Evolutionary conservation across 2,113 vertebrate species (phyloP).

Genomic region (Machaerirhynchus nigripectus): DNA sequence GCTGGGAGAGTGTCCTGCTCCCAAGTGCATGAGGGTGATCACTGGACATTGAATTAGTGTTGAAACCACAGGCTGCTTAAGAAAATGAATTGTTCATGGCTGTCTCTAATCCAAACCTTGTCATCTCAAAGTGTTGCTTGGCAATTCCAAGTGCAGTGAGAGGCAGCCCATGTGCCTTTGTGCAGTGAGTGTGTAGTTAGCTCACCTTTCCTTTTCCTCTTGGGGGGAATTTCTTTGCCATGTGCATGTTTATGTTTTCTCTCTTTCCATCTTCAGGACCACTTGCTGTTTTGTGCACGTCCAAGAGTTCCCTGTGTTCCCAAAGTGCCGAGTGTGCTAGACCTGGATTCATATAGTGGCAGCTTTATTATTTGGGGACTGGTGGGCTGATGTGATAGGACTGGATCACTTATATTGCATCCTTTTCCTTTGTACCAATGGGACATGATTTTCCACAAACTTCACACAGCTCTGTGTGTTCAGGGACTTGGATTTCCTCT

Average conservation of each 20-base stretch:
- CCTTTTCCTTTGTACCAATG: not conserved
- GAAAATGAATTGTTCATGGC: not conserved
- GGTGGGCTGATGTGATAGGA: not conserved
- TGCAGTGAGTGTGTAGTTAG: not conserved
- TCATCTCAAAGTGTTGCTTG: not conserved
- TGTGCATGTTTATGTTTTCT: not conserved
- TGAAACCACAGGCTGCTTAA: not conserved
- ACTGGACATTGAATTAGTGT: not conserved
- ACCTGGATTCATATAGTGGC: not conserved
- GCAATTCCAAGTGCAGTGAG: not conserved
- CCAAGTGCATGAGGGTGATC: not conserved
- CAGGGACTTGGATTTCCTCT: not conserved
- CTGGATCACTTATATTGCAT: fast-evolving
- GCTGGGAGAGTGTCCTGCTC: not conserved
- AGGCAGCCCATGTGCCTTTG: not conserved
- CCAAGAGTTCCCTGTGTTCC: not conserved
- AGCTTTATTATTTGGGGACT: not conserved
- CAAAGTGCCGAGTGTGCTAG: not conserved
- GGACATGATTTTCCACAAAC: not conserved
- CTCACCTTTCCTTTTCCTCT: not conserved
- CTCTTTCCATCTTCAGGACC: not conserved
- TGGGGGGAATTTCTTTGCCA: not conserved
- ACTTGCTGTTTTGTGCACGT: fast-evolving
- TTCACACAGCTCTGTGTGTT: not conserved
- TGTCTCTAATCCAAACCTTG: not conserved